Conservation (phyloP, 1,140 invertebrate genomes). For the Gonioctena quinquepunctata region DNA sequence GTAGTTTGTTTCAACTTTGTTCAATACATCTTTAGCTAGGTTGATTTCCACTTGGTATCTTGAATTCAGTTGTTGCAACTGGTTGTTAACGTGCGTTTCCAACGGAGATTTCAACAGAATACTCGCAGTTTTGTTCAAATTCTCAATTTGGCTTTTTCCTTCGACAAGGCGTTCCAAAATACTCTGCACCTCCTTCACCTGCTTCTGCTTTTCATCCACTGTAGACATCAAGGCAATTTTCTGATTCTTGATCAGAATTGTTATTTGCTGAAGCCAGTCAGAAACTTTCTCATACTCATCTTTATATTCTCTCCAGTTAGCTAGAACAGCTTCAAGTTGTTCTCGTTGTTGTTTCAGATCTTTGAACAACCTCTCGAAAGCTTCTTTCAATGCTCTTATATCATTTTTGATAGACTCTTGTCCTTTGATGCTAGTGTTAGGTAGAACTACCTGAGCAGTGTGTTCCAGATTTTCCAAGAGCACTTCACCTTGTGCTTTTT, state of each 20-base stretch:
- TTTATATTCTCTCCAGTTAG: constrained; percentile 87
- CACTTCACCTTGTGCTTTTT: constrained; percentile 87
- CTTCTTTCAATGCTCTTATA: constrained; percentile 80
- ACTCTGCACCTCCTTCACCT: constrained; percentile 78
- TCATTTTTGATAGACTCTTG: constrained; percentile 83
- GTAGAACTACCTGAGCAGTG: constrained; percentile 82
- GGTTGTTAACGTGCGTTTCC: constrained; percentile 89
- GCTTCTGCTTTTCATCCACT: constrained; percentile 82
- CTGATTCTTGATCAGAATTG: constrained; percentile 88
- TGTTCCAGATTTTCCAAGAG: constrained; percentile 85
- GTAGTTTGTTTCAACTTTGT: constrained; percentile 88
- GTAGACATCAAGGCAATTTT: constrained; percentile 83
- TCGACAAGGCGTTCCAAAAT: constrained; percentile 76
- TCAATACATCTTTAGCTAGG: constrained; percentile 88
- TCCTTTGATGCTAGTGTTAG: constrained; percentile 77
- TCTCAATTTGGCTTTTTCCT: constrained; percentile 83
- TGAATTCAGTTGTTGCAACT: constrained; percentile 87
- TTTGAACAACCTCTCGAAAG: constrained; percentile 79
- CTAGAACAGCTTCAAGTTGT: constrained; percentile 78
- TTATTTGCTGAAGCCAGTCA: constrained; percentile 92
- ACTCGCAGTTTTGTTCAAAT: constrained; percentile 78
- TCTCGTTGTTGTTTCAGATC: constrained; percentile 86
- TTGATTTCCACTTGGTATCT: constrained; percentile 89
- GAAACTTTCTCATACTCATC: constrained; percentile 89
- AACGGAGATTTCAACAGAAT: constrained; percentile 80